phyloP scores from a whole-genome alignment of 2,113 vertebrate species.

The Thinocorus orbignyianus region DNA sequence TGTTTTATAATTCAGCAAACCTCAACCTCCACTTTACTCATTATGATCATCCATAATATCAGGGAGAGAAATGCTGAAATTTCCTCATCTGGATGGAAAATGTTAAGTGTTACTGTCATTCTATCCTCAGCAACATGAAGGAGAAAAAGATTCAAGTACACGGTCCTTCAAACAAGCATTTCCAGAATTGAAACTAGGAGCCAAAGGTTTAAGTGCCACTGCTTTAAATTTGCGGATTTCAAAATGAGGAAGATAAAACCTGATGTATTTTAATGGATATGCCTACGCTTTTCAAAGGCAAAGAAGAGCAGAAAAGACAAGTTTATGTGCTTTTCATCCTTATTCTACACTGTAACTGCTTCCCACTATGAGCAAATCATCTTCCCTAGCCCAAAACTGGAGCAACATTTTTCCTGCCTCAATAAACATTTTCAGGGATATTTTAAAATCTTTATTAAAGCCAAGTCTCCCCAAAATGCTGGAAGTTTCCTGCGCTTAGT shows the following conservation, averaged over 20 bases:
- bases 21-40: neutral
- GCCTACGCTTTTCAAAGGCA: neutral
- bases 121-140: neutral
- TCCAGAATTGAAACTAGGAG: neutral
- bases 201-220: neutral
- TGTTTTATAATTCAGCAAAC: slow-evolving; percentile 40
- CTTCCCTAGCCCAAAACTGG: neutral
- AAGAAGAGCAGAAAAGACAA: neutral
- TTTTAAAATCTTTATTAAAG: neutral
- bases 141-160: neutral
- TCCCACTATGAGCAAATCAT: neutral
- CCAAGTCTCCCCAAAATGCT: neutral
- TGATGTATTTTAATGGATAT: neutral
- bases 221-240: neutral
- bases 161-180: neutral
- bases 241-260: neutral
- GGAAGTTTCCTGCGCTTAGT: neutral
- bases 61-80: neutral
- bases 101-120: neutral
- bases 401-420: neutral
- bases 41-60: neutral
- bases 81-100: neutral
- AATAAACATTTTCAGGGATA: neutral
- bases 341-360: neutral
- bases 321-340: neutral